phyloP scores from a whole-genome alignment of 2,888 invertebrate genomes.

The Bugulina stolonifera region DNA sequence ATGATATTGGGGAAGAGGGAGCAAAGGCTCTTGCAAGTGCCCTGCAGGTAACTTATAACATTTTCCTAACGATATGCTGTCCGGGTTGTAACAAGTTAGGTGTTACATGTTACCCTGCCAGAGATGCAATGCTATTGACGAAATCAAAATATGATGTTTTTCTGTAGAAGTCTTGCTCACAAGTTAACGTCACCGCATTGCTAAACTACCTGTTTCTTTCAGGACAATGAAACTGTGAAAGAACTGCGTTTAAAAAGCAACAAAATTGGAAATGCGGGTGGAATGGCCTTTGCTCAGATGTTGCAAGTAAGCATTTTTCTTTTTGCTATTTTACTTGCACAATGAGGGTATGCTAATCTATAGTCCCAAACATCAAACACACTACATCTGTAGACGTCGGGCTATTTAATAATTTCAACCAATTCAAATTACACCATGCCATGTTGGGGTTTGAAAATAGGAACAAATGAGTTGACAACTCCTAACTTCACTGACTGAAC shows the following conservation, averaged over 20 bases:
- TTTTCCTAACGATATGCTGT: neutral
- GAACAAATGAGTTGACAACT: too few species aligned
- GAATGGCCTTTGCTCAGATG: conserved; percentile 51
- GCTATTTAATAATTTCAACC: too few species aligned
- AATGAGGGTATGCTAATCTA: too few species aligned
- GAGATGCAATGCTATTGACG: too few species aligned
- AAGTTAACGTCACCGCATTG: too few species aligned
- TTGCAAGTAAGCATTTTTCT: conserved; percentile 36
- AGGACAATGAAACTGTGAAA: conserved; percentile 44
- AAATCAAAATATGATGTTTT: neutral
- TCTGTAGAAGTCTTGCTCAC: neutral
- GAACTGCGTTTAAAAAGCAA: conserved; percentile 48
- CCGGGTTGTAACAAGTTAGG: neutral
- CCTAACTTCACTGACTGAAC: too few species aligned
- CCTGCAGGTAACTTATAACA: conserved; percentile 38
- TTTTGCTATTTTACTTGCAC: too few species aligned
- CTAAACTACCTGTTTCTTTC: too few species aligned
- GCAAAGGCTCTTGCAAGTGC: conserved; percentile 45
- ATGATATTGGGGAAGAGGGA: conserved; percentile 48
- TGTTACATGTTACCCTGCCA: neutral
- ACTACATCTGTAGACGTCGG: too few species aligned
- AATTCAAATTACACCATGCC: too few species aligned
- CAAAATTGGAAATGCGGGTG: conserved; percentile 51
- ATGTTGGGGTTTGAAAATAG: too few species aligned
- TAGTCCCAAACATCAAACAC: too few species aligned